Evolutionary conservation across 1,140 invertebrate genomes (phyloP).

Genomic region (Cotesia glomerata): DNA sequence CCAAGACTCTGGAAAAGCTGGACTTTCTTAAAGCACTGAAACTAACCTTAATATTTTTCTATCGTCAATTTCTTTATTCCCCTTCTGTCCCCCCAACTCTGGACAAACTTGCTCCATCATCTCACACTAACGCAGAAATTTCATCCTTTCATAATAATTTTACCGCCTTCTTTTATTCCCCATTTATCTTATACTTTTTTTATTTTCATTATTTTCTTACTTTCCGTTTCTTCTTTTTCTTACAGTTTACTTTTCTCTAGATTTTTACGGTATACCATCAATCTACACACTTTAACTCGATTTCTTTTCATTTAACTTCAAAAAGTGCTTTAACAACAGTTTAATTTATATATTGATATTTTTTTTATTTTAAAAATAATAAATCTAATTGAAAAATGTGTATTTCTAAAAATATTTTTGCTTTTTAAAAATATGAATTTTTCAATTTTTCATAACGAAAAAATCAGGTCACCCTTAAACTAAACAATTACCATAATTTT

Average conservation of each 20-base stretch:
- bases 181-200: neutral
- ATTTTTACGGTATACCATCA: neutral
- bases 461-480: no score
- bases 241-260: neutral
- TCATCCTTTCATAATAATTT: slow-evolving; percentile 53
- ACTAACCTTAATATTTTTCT: slow-evolving; percentile 5
- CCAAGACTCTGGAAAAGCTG: neutral
- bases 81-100: slow-evolving; percentile 4
- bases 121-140: slow-evolving; percentile 48
- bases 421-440: neutral
- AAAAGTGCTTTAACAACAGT: neutral
- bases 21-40: slow-evolving; percentile 20
- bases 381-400: no score
- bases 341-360: no score
- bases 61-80: slow-evolving; percentile 15
- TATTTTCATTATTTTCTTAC: slow-evolving; percentile 3
- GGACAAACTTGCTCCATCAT: slow-evolving; percentile 19
- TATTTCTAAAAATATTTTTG: no score
- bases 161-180: slow-evolving; percentile 29
- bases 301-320: neutral
- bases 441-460: no score
- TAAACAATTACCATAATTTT: neutral
- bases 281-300: neutral
- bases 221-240: neutral
- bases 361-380: no score